These are phyloP conservation scores for Motacilla alba DNA, from an alignment of 2,113 vertebrate species.

Conservation along the genomic window DNA sequence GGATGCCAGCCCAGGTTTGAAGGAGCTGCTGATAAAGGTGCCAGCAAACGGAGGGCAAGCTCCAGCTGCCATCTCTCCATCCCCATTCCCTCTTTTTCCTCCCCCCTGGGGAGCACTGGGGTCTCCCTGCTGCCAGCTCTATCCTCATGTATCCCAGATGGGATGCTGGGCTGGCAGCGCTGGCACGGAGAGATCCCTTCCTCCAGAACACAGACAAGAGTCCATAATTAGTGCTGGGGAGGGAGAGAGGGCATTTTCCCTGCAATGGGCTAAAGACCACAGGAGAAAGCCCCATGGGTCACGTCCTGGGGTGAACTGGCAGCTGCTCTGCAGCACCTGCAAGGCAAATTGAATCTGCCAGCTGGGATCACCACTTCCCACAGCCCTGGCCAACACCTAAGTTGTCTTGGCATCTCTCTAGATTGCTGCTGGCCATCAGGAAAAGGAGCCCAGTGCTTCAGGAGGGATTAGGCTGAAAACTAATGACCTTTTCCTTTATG, in stretches of 20 bases:
- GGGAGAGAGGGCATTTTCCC: not conserved
- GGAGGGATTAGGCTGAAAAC: not conserved
- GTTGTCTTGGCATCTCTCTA: not conserved
- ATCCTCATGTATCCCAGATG: not conserved
- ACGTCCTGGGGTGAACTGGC: not conserved
- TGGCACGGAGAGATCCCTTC: fast-evolving
- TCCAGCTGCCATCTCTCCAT: not conserved
- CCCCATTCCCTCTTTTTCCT: not conserved
- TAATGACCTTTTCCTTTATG: not conserved
- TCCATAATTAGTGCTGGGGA: not conserved
- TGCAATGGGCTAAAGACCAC: not conserved
- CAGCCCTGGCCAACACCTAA: not conserved
- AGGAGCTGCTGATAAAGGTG: not conserved
- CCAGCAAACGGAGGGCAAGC: not conserved
- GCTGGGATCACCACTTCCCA: not conserved
- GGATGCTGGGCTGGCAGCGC: fast-evolving
- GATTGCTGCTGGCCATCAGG: not conserved
- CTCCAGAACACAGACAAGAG: not conserved
- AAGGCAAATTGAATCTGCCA: fast-evolving
- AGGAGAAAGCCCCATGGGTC: not conserved
- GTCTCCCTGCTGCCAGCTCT: fast-evolving
- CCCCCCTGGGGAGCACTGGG: not conserved
- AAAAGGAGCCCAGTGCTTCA: not conserved
- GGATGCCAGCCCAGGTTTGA: not conserved
- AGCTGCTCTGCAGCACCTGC: not conserved